Evolutionary conservation across 2,113 vertebrate genomes (phyloP), one percentile per base, ranked within the genome.

Genomic region (Rhea americana): DNA sequence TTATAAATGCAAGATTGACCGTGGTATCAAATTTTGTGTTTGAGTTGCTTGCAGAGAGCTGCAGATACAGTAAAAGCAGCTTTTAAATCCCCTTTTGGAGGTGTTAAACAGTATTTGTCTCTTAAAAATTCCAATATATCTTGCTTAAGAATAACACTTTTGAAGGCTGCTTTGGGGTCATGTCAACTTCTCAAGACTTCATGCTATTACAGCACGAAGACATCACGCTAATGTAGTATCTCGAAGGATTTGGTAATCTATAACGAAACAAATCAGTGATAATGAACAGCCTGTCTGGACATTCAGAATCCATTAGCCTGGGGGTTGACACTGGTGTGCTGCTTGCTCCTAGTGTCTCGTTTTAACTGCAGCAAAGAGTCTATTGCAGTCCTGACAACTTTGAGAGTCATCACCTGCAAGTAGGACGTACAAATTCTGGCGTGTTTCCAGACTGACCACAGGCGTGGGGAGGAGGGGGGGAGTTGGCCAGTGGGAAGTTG

Each of bases 261-360:
- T 90, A 90, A 81, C 73, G 75, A 6, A 93, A 90, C 58, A 73
- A 91, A 91, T 95, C 82, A 94, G 77, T 76, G 88, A 32, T 30
- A 84, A 41, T 95, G 90, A 88, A 37, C 66, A 66, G 58, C 45
- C 65, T 76, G 74, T 72, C 91, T 71, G 75, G 87, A 48, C 94
- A 71, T 83, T 56, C 93, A 30, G 0, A 0, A 65, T 88, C 22
- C 37, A 74, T 92, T 83, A 90, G 87, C 5, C 0, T 35, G 13
- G 11, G 68, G 76, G 35, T 61, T 86, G 87, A 85, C 65, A 14
- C 0, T 65, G 80, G 58, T 51, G 59, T 70, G 32, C 68, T 51
- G 74, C 19, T 17, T 39, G 61, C 48, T 56, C 5, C 48, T 62
- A 83, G 37, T 55, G 37, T 91, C 74, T 90, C 43, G 22, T 22